These are phyloP conservation scores for Plebejus anna DNA, from an alignment of 2,888 invertebrate species.

Conservation along the genomic window DNA sequence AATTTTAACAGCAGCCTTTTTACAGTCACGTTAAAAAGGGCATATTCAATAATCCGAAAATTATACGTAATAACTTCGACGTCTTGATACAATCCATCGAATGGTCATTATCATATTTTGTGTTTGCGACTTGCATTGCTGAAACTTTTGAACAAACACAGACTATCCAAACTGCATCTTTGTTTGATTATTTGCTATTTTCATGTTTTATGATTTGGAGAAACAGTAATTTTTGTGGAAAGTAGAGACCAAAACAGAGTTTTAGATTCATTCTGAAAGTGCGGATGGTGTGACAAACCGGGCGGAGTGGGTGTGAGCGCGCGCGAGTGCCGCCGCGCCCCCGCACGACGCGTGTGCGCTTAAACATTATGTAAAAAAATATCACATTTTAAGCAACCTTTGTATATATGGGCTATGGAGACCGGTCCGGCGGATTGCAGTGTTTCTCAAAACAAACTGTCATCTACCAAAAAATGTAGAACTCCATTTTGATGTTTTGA, in stretches of 20 bases:
- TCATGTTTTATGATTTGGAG: not conserved
- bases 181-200: not conserved
- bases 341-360: conserved; percentile 52
- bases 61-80: not conserved
- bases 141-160: not conserved
- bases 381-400: conserved; percentile 61
- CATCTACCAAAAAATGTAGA: not conserved
- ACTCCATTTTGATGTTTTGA: conserved; percentile 35
- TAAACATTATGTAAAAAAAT: conserved; percentile 58
- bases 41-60: not conserved
- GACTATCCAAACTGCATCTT: not conserved
- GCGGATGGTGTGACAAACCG: conserved; percentile 55
- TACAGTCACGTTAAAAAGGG: not conserved
- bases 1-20: not conserved
- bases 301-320: conserved; percentile 44
- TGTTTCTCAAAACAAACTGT: conserved; percentile 31
- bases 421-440: conserved; percentile 50
- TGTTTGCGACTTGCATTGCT: not conserved
- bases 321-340: conserved; percentile 40
- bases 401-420: conserved; percentile 74
- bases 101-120: not conserved
- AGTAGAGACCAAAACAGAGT: conserved; percentile 2
- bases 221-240: conserved; percentile 11
- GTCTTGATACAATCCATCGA: not conserved
- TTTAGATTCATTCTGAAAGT: conserved; percentile 52